These are phyloP conservation scores for Perognathus longimembris DNA, from an alignment of 2,113 vertebrate genomes.

Conservation along the genomic window DNA sequence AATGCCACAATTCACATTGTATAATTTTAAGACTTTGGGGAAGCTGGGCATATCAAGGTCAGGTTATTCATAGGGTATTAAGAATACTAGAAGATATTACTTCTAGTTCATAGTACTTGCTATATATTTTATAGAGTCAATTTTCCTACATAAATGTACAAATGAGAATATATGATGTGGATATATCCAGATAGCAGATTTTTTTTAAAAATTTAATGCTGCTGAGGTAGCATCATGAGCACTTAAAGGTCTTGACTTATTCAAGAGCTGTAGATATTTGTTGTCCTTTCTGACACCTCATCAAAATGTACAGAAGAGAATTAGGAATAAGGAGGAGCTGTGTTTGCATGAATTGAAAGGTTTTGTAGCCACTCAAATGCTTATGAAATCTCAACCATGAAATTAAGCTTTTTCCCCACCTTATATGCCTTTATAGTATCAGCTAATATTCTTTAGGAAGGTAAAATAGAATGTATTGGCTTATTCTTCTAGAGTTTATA, in stretches of 20 bases:
- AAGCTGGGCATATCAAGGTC: slow-evolving; percentile 82
- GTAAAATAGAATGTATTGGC: slow-evolving; percentile 53
- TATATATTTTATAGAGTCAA: slow-evolving; percentile 71
- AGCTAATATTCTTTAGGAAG: slow-evolving; percentile 39
- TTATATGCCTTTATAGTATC: slow-evolving; percentile 20
- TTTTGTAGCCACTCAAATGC: slow-evolving; percentile 56
- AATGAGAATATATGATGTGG: slow-evolving; percentile 71
- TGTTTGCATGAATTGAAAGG: slow-evolving; percentile 61
- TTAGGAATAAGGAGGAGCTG: slow-evolving; percentile 53
- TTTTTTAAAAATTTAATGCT: slow-evolving; percentile 46
- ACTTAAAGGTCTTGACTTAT: slow-evolving; percentile 65
- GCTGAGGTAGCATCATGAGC: slow-evolving; percentile 22
- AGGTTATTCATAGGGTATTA: slow-evolving; percentile 72
- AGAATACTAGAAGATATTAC: slow-evolving; percentile 69
- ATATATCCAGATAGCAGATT: slow-evolving; percentile 47
- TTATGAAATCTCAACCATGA: slow-evolving; percentile 75
- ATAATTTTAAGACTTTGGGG: slow-evolving; percentile 83
- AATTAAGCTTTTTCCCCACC: slow-evolving; percentile 54
- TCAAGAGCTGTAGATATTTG: slow-evolving; percentile 1
- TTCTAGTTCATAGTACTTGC: slow-evolving; percentile 76
- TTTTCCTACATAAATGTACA: slow-evolving; percentile 76
- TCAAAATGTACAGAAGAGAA: slow-evolving; percentile 64
- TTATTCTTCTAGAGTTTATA: slow-evolving; percentile 30
- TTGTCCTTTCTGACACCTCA: slow-evolving; percentile 52
- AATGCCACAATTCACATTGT: slow-evolving; percentile 83